Evolutionary conservation across 1,140 invertebrate species (phyloP).

Genomic region (Nephotettix cincticeps): DNA sequence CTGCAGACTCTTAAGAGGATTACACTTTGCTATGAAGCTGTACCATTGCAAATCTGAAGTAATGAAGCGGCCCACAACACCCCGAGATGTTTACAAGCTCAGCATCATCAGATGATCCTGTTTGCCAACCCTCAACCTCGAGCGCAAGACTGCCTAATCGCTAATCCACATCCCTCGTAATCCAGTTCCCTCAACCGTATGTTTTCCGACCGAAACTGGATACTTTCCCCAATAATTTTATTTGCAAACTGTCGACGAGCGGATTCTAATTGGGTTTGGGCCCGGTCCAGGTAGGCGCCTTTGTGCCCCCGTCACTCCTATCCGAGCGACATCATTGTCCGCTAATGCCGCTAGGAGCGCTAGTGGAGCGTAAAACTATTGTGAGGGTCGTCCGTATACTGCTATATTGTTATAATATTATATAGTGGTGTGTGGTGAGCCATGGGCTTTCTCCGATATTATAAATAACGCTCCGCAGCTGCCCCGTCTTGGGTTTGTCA

Average conservation of each 20-base stretch:
- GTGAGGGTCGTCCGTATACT: too few species aligned
- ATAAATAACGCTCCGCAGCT: constrained; percentile 12
- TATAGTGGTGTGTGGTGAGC: constrained; percentile 16
- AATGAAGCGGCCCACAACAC: too few species aligned
- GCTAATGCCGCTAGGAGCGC: constrained; percentile 1
- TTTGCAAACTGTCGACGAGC: constrained; percentile 14
- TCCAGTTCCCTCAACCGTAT: neutral
- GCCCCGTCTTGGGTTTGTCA: neutral
- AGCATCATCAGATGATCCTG: constrained; percentile 5
- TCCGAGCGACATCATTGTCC: constrained; percentile 1
- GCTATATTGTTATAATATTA: constrained; percentile 24
- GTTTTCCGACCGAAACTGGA: neutral
- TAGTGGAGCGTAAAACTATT: constrained; percentile 17
- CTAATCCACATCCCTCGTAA: neutral
- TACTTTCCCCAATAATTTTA: constrained; percentile 13
- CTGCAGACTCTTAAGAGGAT: too few species aligned
- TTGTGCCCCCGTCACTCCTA: constrained; percentile 13
- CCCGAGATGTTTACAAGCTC: neutral
- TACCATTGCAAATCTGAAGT: too few species aligned
- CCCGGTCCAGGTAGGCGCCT: neutral
- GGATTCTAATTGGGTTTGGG: neutral
- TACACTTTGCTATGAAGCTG: too few species aligned
- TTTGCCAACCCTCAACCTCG: neutral
- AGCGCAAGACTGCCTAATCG: neutral
- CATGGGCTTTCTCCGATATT: neutral